phyloP scores from a whole-genome alignment of 2,888 invertebrate genomes.

The Steinernema carpocapsae region DNA sequence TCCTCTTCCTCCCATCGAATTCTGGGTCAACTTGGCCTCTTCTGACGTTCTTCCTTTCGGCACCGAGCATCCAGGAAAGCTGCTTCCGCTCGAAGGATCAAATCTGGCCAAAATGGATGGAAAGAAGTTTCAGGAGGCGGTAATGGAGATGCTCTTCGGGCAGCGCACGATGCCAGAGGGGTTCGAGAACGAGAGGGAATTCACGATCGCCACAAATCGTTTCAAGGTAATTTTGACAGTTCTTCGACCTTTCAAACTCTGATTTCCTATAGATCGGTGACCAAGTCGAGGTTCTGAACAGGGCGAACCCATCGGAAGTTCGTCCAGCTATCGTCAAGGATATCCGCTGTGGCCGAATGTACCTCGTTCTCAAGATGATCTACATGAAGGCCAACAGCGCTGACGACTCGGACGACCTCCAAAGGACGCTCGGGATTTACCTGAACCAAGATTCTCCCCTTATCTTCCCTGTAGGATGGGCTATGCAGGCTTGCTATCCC shows the following conservation, averaged over 20 bases:
- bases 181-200: background rate
- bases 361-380: slow-evolving; percentile 31
- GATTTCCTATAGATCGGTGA: slow-evolving; percentile 46
- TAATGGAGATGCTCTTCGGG: background rate
- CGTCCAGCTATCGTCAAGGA: slow-evolving; percentile 51
- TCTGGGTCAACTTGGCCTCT: slow-evolving; percentile 26
- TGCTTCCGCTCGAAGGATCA: background rate
- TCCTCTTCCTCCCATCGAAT: background rate
- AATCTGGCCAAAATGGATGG: background rate
- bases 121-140: background rate
- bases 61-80: background rate
- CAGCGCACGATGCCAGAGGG: background rate
- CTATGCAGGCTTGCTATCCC: slow-evolving; percentile 84
- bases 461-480: slow-evolving; percentile 96
- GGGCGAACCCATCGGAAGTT: slow-evolving; percentile 44
- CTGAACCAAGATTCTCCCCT: slow-evolving; percentile 84
- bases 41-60: background rate
- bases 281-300: slow-evolving; percentile 56
- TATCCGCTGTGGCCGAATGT: slow-evolving; percentile 46
- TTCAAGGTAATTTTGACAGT: background rate
- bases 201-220: background rate
- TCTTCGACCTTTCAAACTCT: background rate
- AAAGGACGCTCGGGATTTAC: slow-evolving; percentile 52
- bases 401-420: slow-evolving; percentile 40
- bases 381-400: background rate